phyloP scores from a whole-genome alignment of 2,888 invertebrate species.

The Ypsolopha sequella region DNA sequence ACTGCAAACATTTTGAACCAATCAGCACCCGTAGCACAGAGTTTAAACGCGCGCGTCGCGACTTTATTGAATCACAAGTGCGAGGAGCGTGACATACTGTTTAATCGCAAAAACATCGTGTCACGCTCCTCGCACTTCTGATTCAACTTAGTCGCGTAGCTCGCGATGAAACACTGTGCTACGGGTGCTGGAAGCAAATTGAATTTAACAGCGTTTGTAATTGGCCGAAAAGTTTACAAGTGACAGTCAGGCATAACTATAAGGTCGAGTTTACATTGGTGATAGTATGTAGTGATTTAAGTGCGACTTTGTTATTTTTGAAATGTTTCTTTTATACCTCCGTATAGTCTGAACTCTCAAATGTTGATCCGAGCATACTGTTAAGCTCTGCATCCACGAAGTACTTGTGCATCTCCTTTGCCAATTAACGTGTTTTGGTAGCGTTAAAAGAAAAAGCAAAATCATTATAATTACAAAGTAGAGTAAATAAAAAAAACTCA shows the following conservation, averaged over 20 bases:
- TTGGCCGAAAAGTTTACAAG: background rate
- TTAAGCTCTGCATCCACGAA: slow-evolving; percentile 86
- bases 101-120: too few species aligned
- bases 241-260: background rate
- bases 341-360: slow-evolving; percentile 66
- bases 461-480: background rate
- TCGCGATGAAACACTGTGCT: too few species aligned
- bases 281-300: slow-evolving; percentile 7
- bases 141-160: too few species aligned
- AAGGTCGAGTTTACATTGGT: slow-evolving; percentile 12
- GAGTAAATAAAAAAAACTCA: too few species aligned
- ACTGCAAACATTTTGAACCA: background rate
- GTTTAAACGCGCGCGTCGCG: too few species aligned
- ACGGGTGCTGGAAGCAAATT: too few species aligned
- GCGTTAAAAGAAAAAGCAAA: slow-evolving; percentile 61
- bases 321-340: slow-evolving; percentile 44
- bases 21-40: too few species aligned
- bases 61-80: too few species aligned
- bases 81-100: too few species aligned
- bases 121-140: too few species aligned
- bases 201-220: background rate
- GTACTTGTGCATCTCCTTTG: slow-evolving; percentile 84
- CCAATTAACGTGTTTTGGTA: slow-evolving; percentile 60
- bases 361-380: slow-evolving; percentile 76
- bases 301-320: slow-evolving; percentile 10